A percentile compares a stretch with the other conserved stretches of the same genome.
phyloP scores from a whole-genome alignment of 2,888 invertebrate species.

The Cetonia aurata region DNA sequence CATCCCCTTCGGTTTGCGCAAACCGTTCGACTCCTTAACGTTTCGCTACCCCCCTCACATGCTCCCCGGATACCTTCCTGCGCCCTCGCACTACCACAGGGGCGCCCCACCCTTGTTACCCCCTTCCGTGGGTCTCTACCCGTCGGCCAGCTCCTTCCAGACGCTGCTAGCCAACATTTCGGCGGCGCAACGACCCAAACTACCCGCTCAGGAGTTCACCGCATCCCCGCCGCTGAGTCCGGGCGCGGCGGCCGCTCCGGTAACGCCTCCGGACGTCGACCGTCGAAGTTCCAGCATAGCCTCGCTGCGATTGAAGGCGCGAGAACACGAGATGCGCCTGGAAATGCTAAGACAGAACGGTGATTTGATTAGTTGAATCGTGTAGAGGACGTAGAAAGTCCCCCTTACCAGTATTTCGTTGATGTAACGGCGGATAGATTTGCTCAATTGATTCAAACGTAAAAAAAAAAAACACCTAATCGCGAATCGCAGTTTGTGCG shows the following conservation, averaged over 20 bases:
- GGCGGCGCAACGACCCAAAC: slow-evolving; percentile 72
- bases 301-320: slow-evolving; percentile 85
- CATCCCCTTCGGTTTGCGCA: slow-evolving; percentile 80
- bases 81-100: slow-evolving; percentile 68
- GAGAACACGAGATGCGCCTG: slow-evolving; percentile 88
- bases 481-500: too few relatives aligned
- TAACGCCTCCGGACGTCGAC: slow-evolving; percentile 75
- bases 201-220: slow-evolving; percentile 68
- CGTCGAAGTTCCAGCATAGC: slow-evolving; percentile 90
- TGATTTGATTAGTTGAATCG: slow-evolving; percentile 82
- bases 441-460: too few relatives aligned
- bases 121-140: slow-evolving; percentile 72
- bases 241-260: slow-evolving; percentile 64
- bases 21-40: slow-evolving; percentile 80
- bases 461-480: too few relatives aligned
- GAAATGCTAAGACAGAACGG: slow-evolving; percentile 85
- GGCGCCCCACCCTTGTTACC: slow-evolving; percentile 76
- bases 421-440: too few relatives aligned
- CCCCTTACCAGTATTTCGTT: too few relatives aligned
- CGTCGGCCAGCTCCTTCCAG: slow-evolving; percentile 81
- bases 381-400: neutral
- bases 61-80: slow-evolving; percentile 72
- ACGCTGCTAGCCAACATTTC: slow-evolving; percentile 86
- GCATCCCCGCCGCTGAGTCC: slow-evolving; percentile 72
- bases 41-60: slow-evolving; percentile 79